phyloP scores from a whole-genome alignment of 1,140 invertebrate genomes.

The Amyelois transitella region DNA sequence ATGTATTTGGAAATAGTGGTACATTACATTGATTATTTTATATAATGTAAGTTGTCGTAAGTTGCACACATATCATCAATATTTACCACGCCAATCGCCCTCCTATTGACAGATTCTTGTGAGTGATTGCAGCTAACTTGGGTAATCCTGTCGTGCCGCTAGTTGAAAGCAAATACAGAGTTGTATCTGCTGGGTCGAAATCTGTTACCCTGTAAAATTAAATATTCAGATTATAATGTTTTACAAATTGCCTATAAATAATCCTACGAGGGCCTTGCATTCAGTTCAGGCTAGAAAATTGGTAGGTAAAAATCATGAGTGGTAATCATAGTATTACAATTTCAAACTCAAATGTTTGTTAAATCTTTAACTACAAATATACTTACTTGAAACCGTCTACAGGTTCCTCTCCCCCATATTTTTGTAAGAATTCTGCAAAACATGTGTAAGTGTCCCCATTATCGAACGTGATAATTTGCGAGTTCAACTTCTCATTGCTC shows the following conservation, averaged over 20 bases:
- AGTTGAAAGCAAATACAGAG: constrained; percentile 39
- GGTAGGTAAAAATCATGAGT: no score
- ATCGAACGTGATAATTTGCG: constrained; percentile 24
- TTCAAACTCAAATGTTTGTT: no score
- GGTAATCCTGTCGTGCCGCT: constrained; percentile 56
- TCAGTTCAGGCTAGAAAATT: no score
- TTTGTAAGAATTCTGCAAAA: constrained; percentile 15
- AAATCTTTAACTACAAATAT: neutral
- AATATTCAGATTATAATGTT: no score
- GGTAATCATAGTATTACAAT: no score
- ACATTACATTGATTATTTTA: neutral
- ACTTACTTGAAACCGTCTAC: constrained; percentile 25
- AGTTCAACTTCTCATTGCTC: constrained; percentile 6
- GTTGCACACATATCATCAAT: neutral
- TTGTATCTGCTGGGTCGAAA: constrained; percentile 40
- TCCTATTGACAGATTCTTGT: constrained; percentile 42
- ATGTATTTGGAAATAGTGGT: neutral
- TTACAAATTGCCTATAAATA: no score
- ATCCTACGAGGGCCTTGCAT: no score
- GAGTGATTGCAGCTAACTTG: constrained; percentile 46
- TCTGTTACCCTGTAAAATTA: constrained; percentile 35
- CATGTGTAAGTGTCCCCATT: constrained; percentile 10
- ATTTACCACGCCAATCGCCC: constrained; percentile 43
- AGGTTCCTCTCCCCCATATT: constrained; percentile 6
- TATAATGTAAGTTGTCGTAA: no score